Evolutionary conservation across 2,888 invertebrate genomes (phyloP), one percentile per base, ranked within the genome.

Genomic region (Rhamphomyia laevipes): DNA sequence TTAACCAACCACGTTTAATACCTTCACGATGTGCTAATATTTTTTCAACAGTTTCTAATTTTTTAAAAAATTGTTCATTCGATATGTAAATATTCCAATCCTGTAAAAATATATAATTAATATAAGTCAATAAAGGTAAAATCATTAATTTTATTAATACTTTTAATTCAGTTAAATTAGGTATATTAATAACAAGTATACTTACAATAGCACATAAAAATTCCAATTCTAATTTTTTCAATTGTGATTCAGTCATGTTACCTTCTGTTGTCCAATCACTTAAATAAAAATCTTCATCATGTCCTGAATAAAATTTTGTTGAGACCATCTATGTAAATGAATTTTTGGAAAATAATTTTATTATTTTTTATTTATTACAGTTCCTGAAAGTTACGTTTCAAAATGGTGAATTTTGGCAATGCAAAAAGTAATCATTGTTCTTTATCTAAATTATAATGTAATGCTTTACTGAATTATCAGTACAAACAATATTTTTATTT

Each of bases 231-330:
- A 94, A 73, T 64, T 79, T 74, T 66, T 91, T 91, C 49, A 97
- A 75, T 59, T 82, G 76, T 50, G 78, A 75, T 21, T 83, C 74
- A 52, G 80, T 76, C 57, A 92, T 74, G 51, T 84, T 82, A 13
- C 86, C 88, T 40, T 90, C 86, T 53, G 79, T 77, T 13, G 96
- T 94, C 95, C 96, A 97, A 71, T 94, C 92, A 49, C 85, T 82
- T 64, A 92, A 84, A 64, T 87, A 82, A 40, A 65, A 42, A 23
- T 15, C 55, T 68, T 92, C 91, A 63, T 93, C 93, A 55, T 88
- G 86, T 64, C 90, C 89, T 38, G 92, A 93, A 70, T 94, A 88
- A 71, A 91, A 95, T 74, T 97, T 97, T 61, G 91, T 93, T 48
- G 96, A 94, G 60, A 96, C 85, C 86, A 96, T 87, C 94, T 94